phyloP scores from a whole-genome alignment of 2,888 invertebrate genomes.

The Thera obeliscata region DNA sequence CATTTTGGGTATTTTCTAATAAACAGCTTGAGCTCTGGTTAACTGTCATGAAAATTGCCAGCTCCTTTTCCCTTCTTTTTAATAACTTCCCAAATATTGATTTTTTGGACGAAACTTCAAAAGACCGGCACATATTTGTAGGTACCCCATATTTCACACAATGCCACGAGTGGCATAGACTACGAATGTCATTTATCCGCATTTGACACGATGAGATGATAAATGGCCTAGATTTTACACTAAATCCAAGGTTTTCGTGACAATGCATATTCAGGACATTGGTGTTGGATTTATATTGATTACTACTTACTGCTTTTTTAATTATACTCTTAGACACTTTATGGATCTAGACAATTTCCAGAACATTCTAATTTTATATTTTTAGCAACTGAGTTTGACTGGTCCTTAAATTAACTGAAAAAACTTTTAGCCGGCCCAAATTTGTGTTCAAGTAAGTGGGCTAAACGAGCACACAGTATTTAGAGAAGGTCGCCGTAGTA shows the following conservation, averaged over 20 bases:
- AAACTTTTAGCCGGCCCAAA: constrained; percentile 15
- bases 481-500: constrained; percentile 43
- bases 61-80: constrained; percentile 30
- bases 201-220: constrained; percentile 26
- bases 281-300: background rate
- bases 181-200: constrained; percentile 26
- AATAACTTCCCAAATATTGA: constrained; percentile 36
- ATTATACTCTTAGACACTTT: background rate
- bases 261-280: background rate
- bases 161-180: constrained; percentile 13
- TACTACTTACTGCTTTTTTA: background rate
- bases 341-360: no score
- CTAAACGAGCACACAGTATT: constrained; percentile 33
- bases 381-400: background rate
- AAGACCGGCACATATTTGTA: constrained; percentile 18
- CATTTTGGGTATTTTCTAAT: constrained; percentile 69
- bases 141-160: constrained; percentile 31
- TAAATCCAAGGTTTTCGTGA: constrained; percentile 23
- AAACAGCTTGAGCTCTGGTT: constrained; percentile 48
- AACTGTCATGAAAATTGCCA: constrained; percentile 35
- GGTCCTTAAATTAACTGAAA: constrained; percentile 4
- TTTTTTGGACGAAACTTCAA: constrained; percentile 26
- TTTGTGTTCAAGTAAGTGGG: constrained; percentile 32
- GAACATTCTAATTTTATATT: background rate
- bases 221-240: constrained; percentile 22